Percentiles rank a stretch among this genome's conserved stretches.
Evolutionary conservation across 92 coral and sea anemone genomes (phyloP).

Genomic region (Paramuricea clavata): DNA sequence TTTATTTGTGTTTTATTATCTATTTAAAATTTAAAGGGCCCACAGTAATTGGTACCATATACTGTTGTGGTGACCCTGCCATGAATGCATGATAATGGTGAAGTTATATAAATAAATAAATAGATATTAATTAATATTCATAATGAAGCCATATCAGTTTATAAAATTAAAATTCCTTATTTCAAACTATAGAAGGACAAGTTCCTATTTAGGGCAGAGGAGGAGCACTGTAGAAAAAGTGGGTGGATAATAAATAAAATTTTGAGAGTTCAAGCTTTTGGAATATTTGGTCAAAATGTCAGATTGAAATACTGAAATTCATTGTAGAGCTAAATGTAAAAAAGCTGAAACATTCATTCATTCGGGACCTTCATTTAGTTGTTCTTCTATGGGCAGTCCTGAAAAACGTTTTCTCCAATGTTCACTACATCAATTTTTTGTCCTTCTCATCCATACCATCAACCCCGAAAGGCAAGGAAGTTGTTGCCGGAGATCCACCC

Average conservation of each 20-base stretch:
- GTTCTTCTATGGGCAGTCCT: not conserved
- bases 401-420: not conserved
- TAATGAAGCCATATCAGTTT: not conserved
- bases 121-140: not conserved
- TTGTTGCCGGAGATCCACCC: slow-evolving; percentile 70
- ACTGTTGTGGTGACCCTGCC: too few relatives aligned
- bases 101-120: too few relatives aligned
- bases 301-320: not conserved
- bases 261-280: not conserved
- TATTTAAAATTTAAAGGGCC: too few relatives aligned
- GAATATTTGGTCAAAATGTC: not conserved
- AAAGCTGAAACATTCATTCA: not conserved
- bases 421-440: slow-evolving; percentile 4
- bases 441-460: slow-evolving; percentile 39
- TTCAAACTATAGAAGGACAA: not conserved
- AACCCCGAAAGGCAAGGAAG: slow-evolving; percentile 50
- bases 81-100: too few relatives aligned
- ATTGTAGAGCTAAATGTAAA: not conserved
- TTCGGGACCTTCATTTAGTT: not conserved
- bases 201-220: too few relatives aligned
- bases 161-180: not conserved
- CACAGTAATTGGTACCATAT: too few relatives aligned
- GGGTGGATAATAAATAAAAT: not conserved
- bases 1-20: too few relatives aligned
- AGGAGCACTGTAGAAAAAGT: too few relatives aligned